phyloP scores from a whole-genome alignment of 2,797 vertebrate species.

The Sebastes itinus region DNA sequence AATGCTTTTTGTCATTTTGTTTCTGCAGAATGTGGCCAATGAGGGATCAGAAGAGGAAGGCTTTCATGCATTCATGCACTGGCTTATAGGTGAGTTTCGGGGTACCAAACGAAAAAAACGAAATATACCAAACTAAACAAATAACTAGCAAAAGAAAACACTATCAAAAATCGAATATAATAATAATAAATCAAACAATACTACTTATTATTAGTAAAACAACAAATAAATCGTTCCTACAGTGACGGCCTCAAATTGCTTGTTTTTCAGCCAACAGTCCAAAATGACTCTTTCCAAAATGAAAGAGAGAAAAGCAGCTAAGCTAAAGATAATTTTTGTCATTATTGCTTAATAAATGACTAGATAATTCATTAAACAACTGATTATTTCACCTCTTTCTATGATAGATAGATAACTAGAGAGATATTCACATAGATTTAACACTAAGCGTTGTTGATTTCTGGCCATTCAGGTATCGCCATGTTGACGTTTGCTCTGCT shows the following conservation, averaged over 20 bases:
- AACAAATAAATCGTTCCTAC: no score
- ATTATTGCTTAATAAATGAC: neutral
- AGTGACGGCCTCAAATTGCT: neutral
- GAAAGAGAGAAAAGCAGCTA: neutral
- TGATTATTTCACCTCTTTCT: no score
- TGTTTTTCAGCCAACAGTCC: neutral
- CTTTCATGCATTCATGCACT: constrained; percentile 85
- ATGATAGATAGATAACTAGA: neutral
- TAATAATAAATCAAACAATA: no score
- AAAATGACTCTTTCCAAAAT: neutral
- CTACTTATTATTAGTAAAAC: no score
- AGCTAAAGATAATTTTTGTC: neutral
- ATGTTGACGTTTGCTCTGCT: constrained; percentile 96
- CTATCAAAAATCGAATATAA: no score
- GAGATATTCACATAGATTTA: neutral
- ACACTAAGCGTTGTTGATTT: neutral
- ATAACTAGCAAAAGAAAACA: no score
- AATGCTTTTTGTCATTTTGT: neutral
- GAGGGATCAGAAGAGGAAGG: constrained; percentile 81
- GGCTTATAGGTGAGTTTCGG: constrained; percentile 88
- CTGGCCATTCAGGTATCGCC: constrained; percentile 84
- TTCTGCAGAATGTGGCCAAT: constrained; percentile 70
- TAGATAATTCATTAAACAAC: neutral
- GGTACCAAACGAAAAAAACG: neutral
- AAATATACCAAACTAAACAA: no score